These are phyloP conservation scores for Brachionus calyciflorus DNA, from an alignment of 1,140 invertebrate genomes.

Conservation along the genomic window DNA sequence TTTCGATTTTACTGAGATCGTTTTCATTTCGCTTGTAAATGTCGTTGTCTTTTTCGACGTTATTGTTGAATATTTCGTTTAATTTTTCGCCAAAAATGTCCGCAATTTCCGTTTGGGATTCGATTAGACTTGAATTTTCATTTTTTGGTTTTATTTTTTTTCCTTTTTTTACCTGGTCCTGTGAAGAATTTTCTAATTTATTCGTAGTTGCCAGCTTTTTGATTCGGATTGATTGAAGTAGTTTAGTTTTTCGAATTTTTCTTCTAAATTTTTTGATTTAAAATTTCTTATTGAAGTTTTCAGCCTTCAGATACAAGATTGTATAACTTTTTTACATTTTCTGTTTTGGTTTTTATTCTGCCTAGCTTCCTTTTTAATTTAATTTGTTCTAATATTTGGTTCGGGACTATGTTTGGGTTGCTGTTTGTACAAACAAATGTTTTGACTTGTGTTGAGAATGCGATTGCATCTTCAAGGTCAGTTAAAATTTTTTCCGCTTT, in stretches of 20 bases:
- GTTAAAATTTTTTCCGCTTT: too few species aligned
- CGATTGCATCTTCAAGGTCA: too few species aligned
- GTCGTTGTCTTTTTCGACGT: too few species aligned
- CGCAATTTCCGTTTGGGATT: not conserved
- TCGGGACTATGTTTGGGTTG: not conserved
- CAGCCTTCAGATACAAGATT: too few species aligned
- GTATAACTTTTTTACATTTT: too few species aligned
- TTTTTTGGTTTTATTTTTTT: not conserved
- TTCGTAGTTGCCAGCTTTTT: not conserved
- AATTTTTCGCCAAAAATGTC: not conserved
- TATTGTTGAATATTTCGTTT: too few species aligned
- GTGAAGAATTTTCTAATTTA: not conserved
- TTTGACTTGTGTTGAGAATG: too few species aligned
- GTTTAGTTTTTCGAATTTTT: not conserved
- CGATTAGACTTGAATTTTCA: not conserved
- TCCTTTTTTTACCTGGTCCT: not conserved
- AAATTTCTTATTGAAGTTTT: too few species aligned
- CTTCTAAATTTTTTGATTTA: not conserved
- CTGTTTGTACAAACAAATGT: too few species aligned
- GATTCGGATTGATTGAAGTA: not conserved
- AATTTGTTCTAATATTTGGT: not conserved
- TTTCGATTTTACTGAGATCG: not conserved
- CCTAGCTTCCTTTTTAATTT: not conserved
- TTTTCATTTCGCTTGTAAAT: not conserved
- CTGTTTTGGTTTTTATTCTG: too few species aligned